phyloP scores from a whole-genome alignment of 2,797 vertebrate genomes.

The Sebastes wilsoni region DNA sequence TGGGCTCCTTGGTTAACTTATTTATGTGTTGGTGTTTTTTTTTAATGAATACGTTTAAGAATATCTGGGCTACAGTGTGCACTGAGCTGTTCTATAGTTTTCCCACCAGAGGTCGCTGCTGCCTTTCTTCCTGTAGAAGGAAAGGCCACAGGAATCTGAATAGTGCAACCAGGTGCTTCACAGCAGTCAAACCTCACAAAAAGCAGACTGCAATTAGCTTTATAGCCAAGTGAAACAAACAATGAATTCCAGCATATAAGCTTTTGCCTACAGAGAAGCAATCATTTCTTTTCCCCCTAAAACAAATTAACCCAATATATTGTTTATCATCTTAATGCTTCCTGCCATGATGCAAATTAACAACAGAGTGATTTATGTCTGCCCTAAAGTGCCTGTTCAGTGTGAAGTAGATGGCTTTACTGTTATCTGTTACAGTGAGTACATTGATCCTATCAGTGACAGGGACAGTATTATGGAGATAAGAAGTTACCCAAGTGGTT shows the following conservation, averaged over 20 bases:
- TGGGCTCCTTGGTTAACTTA: not conserved
- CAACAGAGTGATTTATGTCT: not conserved
- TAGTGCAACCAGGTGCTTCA: not conserved
- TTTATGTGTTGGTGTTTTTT: not conserved
- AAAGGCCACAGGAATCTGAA: not conserved
- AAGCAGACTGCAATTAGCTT: not conserved
- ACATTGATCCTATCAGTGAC: not conserved
- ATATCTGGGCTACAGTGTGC: not conserved
- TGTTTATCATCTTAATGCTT: not conserved
- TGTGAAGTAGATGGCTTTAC: not conserved
- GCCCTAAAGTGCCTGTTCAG: not conserved
- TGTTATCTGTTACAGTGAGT: not conserved
- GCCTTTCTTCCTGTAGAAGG: not conserved
- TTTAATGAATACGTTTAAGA: not conserved
- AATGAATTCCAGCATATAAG: not conserved
- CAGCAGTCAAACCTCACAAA: not conserved
- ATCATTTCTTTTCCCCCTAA: not conserved
- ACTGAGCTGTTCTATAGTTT: not conserved
- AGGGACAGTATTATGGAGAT: not conserved
- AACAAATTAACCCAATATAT: not conserved
- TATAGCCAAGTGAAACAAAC: not conserved
- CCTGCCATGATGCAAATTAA: not conserved
- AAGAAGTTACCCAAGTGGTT: not conserved
- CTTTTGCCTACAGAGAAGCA: not conserved
- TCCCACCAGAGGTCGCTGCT: constrained; percentile 46